Base-by-base conservation (phyloP, 2,888 invertebrate genomes). In the Drosophila kanekoi region DNA sequence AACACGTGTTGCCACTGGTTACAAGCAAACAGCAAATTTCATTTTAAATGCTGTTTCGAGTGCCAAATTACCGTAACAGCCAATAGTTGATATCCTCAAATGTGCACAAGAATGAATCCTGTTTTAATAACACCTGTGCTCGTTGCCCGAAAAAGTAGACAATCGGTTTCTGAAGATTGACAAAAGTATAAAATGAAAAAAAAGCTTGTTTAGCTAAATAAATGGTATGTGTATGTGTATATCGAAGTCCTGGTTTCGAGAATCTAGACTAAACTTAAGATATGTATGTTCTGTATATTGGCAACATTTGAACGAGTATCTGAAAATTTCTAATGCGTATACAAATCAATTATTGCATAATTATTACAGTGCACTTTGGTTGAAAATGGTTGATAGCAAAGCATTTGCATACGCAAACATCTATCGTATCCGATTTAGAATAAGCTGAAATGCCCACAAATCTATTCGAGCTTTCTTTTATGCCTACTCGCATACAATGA, bases 391-490 rank as follows among this genome's bases (percentile, higher is more conserved):
- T 35, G 20, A 37, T 33, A 33, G 28, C 8, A 23, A 32, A 16
- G 8, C 14, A 14, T 40, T 40, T 10, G 57, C 35, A 64, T 64
- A 51, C 43, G 53, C 56, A 60, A 77, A 60, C 44, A 62, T 52
- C 35, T n/a, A 54, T 57, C 47, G 40, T 52, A n/a, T 58, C 14
- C 20, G 23, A 14, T 59, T 38, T 43, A 49, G 49, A 47, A 51
- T 67, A 64, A 62, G 61, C 53, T 67, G 62, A 68, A 53, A 77
- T 56, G 51, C 41, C 48, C 45, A 63, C 77, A 81, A 77, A 68
- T 73, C 60, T 57, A 48, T 61, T 63, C 45, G 38, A 35, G 37
- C 11, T 44, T 2, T 52, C 20, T 53, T 32, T 11, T 18, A 0
- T 23, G 14, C 11, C 20, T 40, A 43, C 14, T 57, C 49, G 54